A percentile compares a stretch with the other conserved stretches of the same genome.
Evolutionary conservation across 2,888 invertebrate genomes (phyloP).

Genomic region (Aquatica leii): DNA sequence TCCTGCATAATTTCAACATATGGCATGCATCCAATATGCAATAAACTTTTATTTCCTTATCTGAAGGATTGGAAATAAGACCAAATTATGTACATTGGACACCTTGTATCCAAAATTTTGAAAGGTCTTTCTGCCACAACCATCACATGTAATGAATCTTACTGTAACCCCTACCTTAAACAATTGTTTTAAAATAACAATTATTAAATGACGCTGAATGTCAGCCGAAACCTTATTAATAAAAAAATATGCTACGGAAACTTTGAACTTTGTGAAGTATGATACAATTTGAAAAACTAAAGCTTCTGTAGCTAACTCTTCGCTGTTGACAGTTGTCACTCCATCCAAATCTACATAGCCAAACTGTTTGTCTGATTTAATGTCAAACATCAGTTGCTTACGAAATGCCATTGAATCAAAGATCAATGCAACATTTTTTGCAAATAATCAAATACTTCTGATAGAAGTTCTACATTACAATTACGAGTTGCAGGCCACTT

Average conservation of each 20-base stretch:
- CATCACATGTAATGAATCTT: conserved; percentile 4
- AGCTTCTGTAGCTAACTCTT: no score
- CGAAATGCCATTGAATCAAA: conserved; percentile 2
- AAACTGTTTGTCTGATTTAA: background rate
- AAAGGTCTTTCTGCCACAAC: background rate
- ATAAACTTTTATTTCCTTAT: conserved; percentile 1
- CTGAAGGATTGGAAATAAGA: conserved; percentile 4
- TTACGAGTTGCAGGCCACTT: background rate
- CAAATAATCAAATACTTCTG: conserved; percentile 2
- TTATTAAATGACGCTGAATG: background rate
- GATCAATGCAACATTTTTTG: background rate
- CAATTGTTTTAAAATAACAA: background rate
- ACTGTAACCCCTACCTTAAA: background rate
- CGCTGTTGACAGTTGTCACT: background rate
- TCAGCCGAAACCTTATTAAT: conserved; percentile 1
- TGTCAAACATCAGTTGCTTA: background rate
- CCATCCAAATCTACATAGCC: conserved; percentile 1
- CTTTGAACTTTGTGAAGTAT: background rate
- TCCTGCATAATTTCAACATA: background rate
- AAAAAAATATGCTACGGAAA: conserved; percentile 7
- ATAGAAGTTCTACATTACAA: background rate
- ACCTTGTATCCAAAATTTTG: conserved; percentile 1
- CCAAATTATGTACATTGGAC: conserved; percentile 1
- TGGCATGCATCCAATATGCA: conserved; percentile 2
- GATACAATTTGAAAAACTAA: no score